These are phyloP conservation scores for Spermophilus dauricus DNA, from an alignment of 2,113 vertebrate genomes.

Conservation along the genomic window DNA sequence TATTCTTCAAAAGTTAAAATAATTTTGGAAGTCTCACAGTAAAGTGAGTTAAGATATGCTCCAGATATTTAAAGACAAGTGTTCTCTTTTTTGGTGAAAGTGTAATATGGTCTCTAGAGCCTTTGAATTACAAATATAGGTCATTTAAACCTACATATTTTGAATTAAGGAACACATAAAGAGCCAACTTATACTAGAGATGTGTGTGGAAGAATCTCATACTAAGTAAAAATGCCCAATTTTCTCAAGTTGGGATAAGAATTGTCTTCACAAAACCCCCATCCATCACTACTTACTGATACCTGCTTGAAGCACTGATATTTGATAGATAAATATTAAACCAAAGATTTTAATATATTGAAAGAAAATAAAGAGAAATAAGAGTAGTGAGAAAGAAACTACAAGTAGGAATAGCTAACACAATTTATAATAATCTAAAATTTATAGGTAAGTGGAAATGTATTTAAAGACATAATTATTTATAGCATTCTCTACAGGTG, in stretches of 20 bases:
- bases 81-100: not conserved
- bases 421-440: not conserved
- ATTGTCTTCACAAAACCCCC: not conserved
- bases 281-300: not conserved
- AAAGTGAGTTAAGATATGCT: not conserved
- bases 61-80: not conserved
- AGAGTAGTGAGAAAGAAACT: not conserved
- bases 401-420: not conserved
- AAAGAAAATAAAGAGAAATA: not conserved
- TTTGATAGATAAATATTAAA: not conserved
- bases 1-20: not conserved
- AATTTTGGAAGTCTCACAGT: not conserved
- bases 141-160: not conserved
- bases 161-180: not conserved
- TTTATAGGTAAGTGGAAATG: not conserved
- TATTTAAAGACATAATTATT: not conserved
- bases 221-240: not conserved
- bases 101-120: not conserved
- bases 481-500: not conserved
- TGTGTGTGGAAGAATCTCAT: not conserved
- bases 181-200: not conserved
- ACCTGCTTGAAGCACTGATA: not conserved
- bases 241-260: not conserved
- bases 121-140: not conserved
- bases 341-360: not conserved